Conservation (phyloP, 2,888 invertebrate species). For the Synergus gifuensis region DNA sequence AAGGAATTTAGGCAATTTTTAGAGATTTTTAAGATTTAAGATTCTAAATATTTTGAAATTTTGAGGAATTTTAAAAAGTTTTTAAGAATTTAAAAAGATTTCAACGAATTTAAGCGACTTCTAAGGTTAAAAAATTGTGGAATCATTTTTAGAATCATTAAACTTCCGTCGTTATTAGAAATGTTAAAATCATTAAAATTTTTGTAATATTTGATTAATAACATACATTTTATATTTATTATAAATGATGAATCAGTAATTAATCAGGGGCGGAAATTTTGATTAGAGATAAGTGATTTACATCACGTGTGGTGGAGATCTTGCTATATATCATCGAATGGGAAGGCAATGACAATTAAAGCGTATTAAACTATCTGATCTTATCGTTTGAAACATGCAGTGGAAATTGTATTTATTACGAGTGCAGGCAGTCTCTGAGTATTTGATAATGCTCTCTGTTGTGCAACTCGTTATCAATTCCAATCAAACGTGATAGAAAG, state of each 20-base stretch:
- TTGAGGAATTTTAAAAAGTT: no score
- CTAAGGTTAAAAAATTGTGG: background rate
- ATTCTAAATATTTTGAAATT: no score
- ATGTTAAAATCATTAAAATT: no score
- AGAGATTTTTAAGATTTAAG: no score
- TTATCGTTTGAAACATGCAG: conserved; percentile 21
- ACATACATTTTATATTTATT: background rate
- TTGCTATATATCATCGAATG: background rate
- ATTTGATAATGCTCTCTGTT: conserved; percentile 22
- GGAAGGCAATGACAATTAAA: conserved; percentile 31
- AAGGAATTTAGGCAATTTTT: no score
- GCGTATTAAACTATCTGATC: conserved; percentile 27
- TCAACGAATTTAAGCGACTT: no score
- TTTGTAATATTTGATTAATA: no score
- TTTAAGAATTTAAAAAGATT: no score
- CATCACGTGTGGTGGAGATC: background rate
- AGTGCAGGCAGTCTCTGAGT: background rate
- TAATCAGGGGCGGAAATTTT: background rate
- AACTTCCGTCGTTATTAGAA: no score
- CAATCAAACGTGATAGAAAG: conserved; percentile 36
- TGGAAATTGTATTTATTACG: conserved; percentile 30
- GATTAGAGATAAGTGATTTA: background rate
- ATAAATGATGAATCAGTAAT: background rate
- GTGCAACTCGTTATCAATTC: conserved; percentile 37
- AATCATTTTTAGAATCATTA: background rate